Percentiles rank a stretch among this genome's conserved stretches.
phyloP scores from a whole-genome alignment of 2,888 invertebrate genomes.

The Nudaria mundana region DNA sequence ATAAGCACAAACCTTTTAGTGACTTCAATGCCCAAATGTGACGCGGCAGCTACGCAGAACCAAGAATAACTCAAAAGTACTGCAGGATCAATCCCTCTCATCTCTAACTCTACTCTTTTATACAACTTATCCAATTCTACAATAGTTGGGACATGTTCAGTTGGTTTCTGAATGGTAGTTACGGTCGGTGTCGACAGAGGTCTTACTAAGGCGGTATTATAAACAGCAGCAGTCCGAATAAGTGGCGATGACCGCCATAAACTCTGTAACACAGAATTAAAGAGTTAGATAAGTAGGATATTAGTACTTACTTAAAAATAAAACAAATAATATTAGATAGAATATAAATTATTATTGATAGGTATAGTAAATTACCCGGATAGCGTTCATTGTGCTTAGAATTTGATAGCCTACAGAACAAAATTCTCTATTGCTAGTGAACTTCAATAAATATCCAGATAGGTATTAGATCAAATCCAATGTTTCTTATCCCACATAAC shows the following conservation, averaged over 20 bases:
- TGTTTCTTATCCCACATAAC: not conserved
- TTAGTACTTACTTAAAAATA: no score
- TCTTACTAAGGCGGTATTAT: conserved; percentile 38
- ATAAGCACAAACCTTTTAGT: conserved; percentile 85
- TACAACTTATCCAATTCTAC: conserved; percentile 88
- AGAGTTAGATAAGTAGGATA: no score
- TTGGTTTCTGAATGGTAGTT: conserved; percentile 38
- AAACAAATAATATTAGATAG: no score
- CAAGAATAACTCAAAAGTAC: conserved; percentile 93
- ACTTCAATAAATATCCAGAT: no score
- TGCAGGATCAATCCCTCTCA: conserved; percentile 92
- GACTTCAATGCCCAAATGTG: conserved; percentile 88
- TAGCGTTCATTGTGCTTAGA: conserved; percentile 50
- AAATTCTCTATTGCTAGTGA: not conserved
- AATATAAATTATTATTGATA: not conserved
- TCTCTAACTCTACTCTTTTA: conserved; percentile 91
- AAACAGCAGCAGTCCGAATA: conserved; percentile 35
- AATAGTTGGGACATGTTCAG: conserved; percentile 38
- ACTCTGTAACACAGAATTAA: conserved; percentile 46
- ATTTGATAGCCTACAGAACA: conserved; percentile 5
- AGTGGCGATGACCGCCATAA: conserved; percentile 51
- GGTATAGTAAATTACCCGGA: conserved; percentile 35
- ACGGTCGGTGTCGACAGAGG: conserved; percentile 42
- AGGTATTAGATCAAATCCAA: no score
- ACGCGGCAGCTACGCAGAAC: conserved; percentile 91